Conservation (phyloP, 2,888 invertebrate species). For the Blera fallax region DNA sequence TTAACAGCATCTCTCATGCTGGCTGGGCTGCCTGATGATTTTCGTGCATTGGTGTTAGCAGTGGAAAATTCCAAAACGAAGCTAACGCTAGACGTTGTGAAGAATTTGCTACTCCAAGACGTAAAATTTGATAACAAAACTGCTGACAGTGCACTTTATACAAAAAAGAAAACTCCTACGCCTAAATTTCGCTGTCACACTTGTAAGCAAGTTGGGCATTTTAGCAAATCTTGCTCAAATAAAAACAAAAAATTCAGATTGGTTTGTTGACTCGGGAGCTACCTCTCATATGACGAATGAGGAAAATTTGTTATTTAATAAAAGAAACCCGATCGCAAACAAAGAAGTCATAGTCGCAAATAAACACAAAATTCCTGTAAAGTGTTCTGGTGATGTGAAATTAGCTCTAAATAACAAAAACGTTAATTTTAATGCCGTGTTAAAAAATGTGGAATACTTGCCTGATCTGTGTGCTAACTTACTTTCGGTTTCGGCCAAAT, state of each 20-base stretch:
- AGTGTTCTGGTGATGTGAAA: constrained; percentile 42
- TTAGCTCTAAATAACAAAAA: constrained; percentile 3
- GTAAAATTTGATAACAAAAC: too few relatives aligned
- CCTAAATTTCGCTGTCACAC: too few relatives aligned
- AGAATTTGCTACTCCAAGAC: too few relatives aligned
- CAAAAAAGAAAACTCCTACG: too few relatives aligned
- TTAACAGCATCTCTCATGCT: constrained; percentile 60
- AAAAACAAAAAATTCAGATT: constrained; percentile 28
- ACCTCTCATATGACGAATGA: constrained; percentile 48
- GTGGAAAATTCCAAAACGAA: constrained; percentile 67
- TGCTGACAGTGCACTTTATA: constrained; percentile 33
- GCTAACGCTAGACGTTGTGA: too few relatives aligned
- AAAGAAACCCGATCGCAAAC: neutral
- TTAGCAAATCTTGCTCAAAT: constrained; percentile 48
- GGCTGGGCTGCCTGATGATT: constrained; percentile 53
- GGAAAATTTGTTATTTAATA: constrained; percentile 9
- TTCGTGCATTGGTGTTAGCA: constrained; percentile 46
- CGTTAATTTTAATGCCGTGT: neutral
- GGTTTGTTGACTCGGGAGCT: constrained; percentile 54
- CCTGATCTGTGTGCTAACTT: constrained; percentile 49
- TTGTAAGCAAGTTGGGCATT: constrained; percentile 50
- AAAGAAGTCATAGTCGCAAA: constrained; percentile 54
- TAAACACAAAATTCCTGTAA: constrained; percentile 39
- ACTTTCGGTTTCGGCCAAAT: too few relatives aligned
- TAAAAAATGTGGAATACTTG: constrained; percentile 47